These are phyloP conservation scores for Dicrostonyx torquatus DNA, from an alignment of 2,797 vertebrate genomes.

Conservation along the genomic window DNA sequence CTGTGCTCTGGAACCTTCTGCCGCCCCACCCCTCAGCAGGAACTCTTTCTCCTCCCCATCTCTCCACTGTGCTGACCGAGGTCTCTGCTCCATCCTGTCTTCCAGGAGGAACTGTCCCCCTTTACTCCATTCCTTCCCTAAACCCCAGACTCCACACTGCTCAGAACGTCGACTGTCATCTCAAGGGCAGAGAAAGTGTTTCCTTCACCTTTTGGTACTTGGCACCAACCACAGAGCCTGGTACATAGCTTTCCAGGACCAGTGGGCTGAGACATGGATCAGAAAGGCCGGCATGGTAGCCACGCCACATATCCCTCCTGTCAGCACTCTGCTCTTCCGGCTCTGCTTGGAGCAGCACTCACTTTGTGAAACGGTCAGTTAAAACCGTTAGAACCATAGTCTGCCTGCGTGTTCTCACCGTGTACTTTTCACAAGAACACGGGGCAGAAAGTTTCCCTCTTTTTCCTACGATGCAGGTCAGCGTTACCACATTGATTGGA, in stretches of 20 bases:
- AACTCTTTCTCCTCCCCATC: not conserved
- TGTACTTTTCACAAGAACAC: not conserved
- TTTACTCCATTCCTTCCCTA: not conserved
- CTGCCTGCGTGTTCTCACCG: not conserved
- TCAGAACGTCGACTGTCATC: not conserved
- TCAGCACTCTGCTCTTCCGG: not conserved
- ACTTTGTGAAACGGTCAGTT: slow-evolving; percentile 36
- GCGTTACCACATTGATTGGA: slow-evolving; percentile 35
- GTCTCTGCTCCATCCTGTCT: not conserved
- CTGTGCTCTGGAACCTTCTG: too few species aligned
- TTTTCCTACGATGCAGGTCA: not conserved
- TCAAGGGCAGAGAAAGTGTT: not conserved
- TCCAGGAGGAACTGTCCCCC: not conserved
- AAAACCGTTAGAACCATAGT: not conserved
- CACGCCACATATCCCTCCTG: not conserved
- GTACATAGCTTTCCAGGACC: not conserved
- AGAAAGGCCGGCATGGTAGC: not conserved
- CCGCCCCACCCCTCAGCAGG: not conserved
- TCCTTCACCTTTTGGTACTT: not conserved
- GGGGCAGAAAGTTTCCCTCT: slow-evolving; percentile 37
- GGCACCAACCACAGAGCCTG: not conserved
- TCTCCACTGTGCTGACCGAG: not conserved
- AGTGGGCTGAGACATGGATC: not conserved
- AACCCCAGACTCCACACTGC: not conserved
- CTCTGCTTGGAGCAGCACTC: slow-evolving; percentile 6